Percentiles rank a stretch among this genome's conserved stretches.
These are phyloP conservation scores for Leptosomus discolor DNA, from an alignment of 2,113 vertebrate species.

Conservation along the genomic window DNA sequence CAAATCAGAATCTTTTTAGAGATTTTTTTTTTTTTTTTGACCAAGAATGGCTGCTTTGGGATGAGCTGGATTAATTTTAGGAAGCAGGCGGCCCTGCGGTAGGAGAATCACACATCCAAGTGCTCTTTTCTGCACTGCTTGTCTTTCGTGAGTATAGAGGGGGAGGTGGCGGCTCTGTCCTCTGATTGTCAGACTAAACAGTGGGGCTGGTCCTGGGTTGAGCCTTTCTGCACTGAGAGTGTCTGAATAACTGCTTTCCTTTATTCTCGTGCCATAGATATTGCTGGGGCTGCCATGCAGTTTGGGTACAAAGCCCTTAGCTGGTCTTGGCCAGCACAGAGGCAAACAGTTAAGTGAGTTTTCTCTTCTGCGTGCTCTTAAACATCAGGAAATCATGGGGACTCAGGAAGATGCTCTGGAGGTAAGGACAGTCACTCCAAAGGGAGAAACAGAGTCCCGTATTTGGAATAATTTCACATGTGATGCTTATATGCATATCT, in stretches of 20 bases:
- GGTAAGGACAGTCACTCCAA: background rate
- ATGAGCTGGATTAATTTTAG: background rate
- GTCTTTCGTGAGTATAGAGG: background rate
- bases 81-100: background rate
- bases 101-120: background rate
- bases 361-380: background rate
- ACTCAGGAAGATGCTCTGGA: background rate
- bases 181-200: background rate
- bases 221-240: background rate
- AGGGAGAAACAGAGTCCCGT: background rate
- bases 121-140: background rate
- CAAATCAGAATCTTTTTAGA: background rate
- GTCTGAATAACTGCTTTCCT: background rate
- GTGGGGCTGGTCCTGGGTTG: background rate
- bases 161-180: background rate
- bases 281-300: background rate
- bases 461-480: background rate
- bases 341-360: background rate
- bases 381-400: rapidly evolving
- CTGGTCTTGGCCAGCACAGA: background rate
- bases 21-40: background rate
- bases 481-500: background rate
- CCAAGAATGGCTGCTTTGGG: background rate
- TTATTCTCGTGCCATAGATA: background rate
- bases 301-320: background rate